Evolutionary conservation across 1,140 invertebrate genomes (phyloP), one percentile per base, ranked within the genome.

Genomic region (Scylla paramamosain): DNA sequence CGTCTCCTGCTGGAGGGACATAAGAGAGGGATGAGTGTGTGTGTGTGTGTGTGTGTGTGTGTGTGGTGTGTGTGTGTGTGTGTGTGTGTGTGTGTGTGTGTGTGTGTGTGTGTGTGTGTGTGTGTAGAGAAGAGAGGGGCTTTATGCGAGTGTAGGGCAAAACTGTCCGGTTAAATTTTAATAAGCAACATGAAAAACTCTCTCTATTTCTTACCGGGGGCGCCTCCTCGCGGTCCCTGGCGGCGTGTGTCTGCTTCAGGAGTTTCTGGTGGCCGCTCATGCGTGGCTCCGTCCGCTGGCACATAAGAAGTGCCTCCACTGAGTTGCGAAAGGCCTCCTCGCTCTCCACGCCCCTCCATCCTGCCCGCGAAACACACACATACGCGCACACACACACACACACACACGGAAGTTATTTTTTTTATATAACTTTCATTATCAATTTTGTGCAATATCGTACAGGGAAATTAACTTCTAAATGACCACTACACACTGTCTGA

Each of bases 51-150:
- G n/a, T n/a, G n/a, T n/a, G n/a, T n/a, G n/a, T n/a, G n/a, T n/a
- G n/a, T n/a, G n/a, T n/a, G n/a, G n/a, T n/a, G n/a, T n/a, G n/a
- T n/a, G n/a, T n/a, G n/a, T n/a, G n/a, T n/a, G n/a, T n/a, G n/a
- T n/a, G 6, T 6, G 48, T 52, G 48, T 7, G 6, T 52, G 48
- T 52, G 82, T 83, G 82, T 83, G 82, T 83, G 20, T 83, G 82
- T 83, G 82, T 83, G 82, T 83, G 82, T 83, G 82, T 83, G 82
- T 83, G 82, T 83, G 82, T 83, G 82, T 83, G 82, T 83, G 82
- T 31, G 20, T 6, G 82, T 83, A n/a, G n/a, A n/a, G n/a, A n/a
- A n/a, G n/a, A n/a, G n/a, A n/a, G n/a, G n/a, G n/a, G n/a, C n/a
- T n/a, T n/a, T n/a, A n/a, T n/a, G n/a, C n/a, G 39, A 39, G 39